These are phyloP conservation scores for Drosophila eugracilis DNA, from an alignment of 1,140 invertebrate species.

Conservation along the genomic window DNA sequence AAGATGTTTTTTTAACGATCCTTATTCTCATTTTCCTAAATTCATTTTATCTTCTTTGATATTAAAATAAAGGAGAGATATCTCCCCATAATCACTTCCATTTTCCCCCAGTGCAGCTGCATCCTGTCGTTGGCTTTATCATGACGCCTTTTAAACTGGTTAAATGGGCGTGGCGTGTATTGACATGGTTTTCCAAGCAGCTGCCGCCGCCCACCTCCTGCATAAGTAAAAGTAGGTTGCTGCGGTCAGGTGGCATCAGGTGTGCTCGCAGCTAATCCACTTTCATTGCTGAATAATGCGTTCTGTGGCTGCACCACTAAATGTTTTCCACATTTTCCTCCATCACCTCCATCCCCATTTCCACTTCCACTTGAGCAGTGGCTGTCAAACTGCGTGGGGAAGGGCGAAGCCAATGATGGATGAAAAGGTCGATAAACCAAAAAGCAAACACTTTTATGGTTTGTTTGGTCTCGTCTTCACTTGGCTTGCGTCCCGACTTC, in stretches of 20 bases:
- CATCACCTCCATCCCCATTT: too few species aligned
- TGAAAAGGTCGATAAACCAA: constrained; percentile 55
- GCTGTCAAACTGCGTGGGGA: constrained; percentile 32
- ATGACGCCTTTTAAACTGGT: constrained; percentile 69
- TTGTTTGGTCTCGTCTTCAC: constrained; percentile 42
- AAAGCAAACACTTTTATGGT: constrained; percentile 75
- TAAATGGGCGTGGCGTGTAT: constrained; percentile 75
- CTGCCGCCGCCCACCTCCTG: constrained; percentile 16
- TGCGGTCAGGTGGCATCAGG: constrained; percentile 33
- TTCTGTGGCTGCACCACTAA: constrained; percentile 49
- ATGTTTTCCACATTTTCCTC: constrained; percentile 29
- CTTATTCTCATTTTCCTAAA: too few species aligned
- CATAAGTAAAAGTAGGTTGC: constrained; percentile 65
- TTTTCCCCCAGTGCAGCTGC: constrained; percentile 1
- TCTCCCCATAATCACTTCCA: background rate
- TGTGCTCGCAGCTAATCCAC: constrained; percentile 64
- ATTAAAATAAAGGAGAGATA: too few species aligned
- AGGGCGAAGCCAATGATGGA: constrained; percentile 46
- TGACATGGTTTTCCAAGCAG: constrained; percentile 65
- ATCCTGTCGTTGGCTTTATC: constrained; percentile 43
- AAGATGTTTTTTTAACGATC: too few species aligned
- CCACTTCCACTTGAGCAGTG: constrained; percentile 5
- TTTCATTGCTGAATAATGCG: constrained; percentile 75
- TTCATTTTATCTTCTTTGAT: too few species aligned
- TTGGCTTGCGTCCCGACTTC: constrained; percentile 5